Evolutionary conservation across 2,888 invertebrate genomes (phyloP).

Genomic region (Anorthoa munda): DNA sequence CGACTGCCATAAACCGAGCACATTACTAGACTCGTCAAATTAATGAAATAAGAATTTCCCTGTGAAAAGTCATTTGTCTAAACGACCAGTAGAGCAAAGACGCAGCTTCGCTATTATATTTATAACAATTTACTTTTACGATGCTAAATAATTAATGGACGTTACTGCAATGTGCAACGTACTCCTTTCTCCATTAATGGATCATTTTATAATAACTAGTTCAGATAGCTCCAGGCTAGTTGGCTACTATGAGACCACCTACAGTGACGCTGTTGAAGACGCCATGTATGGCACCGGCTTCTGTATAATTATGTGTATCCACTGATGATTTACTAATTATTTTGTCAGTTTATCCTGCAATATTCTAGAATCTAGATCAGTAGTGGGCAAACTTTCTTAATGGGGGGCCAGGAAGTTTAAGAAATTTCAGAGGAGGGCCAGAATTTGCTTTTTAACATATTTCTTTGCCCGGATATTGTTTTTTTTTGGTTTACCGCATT

Average conservation of each 20-base stretch:
- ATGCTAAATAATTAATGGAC: constrained; percentile 36
- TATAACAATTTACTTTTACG: constrained; percentile 20
- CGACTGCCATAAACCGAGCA: too few relatives aligned
- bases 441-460: too few relatives aligned
- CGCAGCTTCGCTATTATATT: background rate
- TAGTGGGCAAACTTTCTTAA: too few relatives aligned
- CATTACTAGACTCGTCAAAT: too few relatives aligned
- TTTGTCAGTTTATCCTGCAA: background rate
- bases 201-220: constrained; percentile 51
- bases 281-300: constrained; percentile 18
- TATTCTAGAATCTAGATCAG: too few relatives aligned
- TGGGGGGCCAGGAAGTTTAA: too few relatives aligned
- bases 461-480: too few relatives aligned
- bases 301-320: background rate
- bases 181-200: constrained; percentile 51
- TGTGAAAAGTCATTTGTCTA: too few relatives aligned
- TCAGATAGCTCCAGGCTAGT: constrained; percentile 44
- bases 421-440: too few relatives aligned
- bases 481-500: too few relatives aligned
- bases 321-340: constrained; percentile 10
- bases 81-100: too few relatives aligned
- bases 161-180: constrained; percentile 5
- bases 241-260: constrained; percentile 25
- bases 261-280: constrained; percentile 9
- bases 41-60: too few relatives aligned